Conservation (phyloP, 2,797 vertebrate species). For the Avahi laniger region DNA sequence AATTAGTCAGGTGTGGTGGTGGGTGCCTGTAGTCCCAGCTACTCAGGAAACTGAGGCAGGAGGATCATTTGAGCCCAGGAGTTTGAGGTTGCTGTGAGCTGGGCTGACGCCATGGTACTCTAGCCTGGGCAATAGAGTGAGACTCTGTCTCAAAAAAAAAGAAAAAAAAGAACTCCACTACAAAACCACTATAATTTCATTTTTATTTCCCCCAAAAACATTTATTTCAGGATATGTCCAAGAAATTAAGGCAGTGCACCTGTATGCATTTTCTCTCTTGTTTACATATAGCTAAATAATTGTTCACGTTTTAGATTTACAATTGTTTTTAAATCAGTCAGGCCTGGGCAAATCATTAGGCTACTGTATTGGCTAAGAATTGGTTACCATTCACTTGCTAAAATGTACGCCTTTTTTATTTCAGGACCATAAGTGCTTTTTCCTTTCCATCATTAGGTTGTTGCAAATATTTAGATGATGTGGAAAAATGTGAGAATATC, state of each 20-base stretch:
- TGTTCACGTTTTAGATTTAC: neutral
- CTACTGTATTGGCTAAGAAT: neutral
- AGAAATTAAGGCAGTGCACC: slow-evolving; percentile 2
- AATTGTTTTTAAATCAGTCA: neutral
- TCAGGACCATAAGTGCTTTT: neutral
- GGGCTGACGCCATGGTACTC: too few relatives aligned
- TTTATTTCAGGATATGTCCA: neutral
- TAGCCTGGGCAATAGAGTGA: too few relatives aligned
- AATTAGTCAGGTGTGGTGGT: too few relatives aligned
- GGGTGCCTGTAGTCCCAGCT: too few relatives aligned
- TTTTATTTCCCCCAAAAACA: neutral
- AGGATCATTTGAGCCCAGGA: too few relatives aligned
- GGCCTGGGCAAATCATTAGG: neutral
- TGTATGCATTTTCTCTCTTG: neutral
- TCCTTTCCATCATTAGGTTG: slow-evolving; percentile 22
- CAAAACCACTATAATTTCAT: slow-evolving; percentile 20
- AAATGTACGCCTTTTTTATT: slow-evolving; percentile 26
- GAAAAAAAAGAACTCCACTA: neutral
- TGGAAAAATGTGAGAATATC: neutral
- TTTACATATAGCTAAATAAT: slow-evolving; percentile 11
- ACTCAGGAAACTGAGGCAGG: too few relatives aligned
- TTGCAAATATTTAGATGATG: slow-evolving; percentile 8
- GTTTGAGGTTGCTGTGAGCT: too few relatives aligned
- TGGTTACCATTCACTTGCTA: neutral
- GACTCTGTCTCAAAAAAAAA: too few relatives aligned